Evolutionary conservation across 2,888 invertebrate species (phyloP), one percentile per base, ranked within the genome.

Genomic region (Creontiades dilutus): DNA sequence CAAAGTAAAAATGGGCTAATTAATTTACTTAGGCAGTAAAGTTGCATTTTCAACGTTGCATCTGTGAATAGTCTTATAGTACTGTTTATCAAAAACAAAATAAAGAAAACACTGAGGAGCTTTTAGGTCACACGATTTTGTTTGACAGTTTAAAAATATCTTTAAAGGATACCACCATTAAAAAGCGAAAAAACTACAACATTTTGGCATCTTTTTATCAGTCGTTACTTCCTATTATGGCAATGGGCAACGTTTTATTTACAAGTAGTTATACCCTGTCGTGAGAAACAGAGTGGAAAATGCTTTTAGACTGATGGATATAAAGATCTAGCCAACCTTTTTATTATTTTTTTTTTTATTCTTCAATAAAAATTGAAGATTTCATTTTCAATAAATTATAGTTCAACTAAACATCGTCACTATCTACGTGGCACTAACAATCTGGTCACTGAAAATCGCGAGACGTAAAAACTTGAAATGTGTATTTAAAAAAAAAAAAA

Each of bases 101-200:
- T 12, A 82, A 82, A 55, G 7, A 9, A 47, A 82, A 82, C 19
- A 11, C 9, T 61, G 16, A 82, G 37, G 27, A 57, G 85, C 57
- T 85, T 85, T 85, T 61, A 85, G 28, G 85, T 85, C 85, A n/a
- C 85, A 85, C 85, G 85, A 85, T 85, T 85, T 82, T 86, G 68
- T 48, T 75, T 27, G 75, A 75, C 75, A 47, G 5, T 47, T 37
- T 52, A 48, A 82, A 82, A 48, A 82, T 52, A 46, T 46, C 13
- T 16, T 9, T 81, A 82, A 48, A 23, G 27, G 23, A 68, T 68
- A 68, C 68, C 68, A 68, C 68, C 68, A 68, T 68, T 68, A 68
- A 78, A 76, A 52, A 52, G 82, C 82, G 82, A 82, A 82, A 37
- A 37, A 46, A 78, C 78, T 85, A 52, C 55, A 86, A n/a, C 55